Evolutionary conservation across 2,113 vertebrate genomes (phyloP).

Genomic region (Indicator indicator): DNA sequence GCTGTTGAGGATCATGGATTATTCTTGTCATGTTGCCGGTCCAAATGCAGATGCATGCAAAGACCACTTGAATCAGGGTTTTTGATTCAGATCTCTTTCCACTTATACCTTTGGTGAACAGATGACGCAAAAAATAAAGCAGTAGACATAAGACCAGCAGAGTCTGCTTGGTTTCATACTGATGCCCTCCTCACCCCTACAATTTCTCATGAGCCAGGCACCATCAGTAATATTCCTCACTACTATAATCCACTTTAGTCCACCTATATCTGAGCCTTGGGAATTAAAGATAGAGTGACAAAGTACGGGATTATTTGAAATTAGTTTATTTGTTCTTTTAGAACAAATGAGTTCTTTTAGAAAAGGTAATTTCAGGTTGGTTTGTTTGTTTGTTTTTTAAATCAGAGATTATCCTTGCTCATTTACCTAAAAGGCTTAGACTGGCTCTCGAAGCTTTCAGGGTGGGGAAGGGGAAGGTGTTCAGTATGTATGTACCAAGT

Average conservation of each 20-base stretch:
- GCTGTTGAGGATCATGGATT: background rate
- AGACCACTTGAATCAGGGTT: background rate
- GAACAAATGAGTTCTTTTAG: background rate
- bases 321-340: background rate
- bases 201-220: background rate
- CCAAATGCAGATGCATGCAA: background rate
- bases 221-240: rapidly evolving
- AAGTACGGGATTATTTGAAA: background rate
- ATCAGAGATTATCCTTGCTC: background rate
- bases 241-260: background rate
- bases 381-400: background rate
- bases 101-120: background rate
- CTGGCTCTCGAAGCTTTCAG: background rate
- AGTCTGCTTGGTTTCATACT: background rate
- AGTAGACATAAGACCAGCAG: background rate
- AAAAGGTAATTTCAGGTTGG: background rate
- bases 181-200: background rate
- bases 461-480: constrained; percentile 22
- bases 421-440: background rate
- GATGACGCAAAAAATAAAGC: background rate
- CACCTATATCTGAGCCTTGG: background rate
- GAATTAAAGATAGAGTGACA: background rate
- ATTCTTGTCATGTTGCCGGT: background rate
- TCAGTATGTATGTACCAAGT: background rate
- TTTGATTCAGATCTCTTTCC: background rate